These are phyloP conservation scores for Chanos chanos DNA, from an alignment of 2,797 vertebrate genomes.

Conservation along the genomic window DNA sequence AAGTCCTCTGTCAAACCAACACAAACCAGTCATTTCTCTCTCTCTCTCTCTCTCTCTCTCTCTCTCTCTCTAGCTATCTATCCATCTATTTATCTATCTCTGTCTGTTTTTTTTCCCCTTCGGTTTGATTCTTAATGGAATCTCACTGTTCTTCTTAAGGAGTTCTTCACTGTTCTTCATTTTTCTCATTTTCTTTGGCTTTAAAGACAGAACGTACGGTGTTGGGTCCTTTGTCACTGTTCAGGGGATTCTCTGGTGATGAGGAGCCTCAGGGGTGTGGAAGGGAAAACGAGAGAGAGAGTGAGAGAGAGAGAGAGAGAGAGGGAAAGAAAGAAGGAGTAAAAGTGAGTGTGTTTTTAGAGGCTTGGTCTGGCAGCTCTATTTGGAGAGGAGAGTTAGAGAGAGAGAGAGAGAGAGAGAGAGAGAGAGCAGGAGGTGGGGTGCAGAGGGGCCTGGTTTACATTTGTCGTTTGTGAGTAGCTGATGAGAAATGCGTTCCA, in stretches of 20 bases:
- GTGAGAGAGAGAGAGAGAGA: background rate
- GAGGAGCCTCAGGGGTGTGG: background rate
- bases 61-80: no score
- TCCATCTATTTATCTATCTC: no score
- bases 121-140: no score
- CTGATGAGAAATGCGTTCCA: constrained; percentile 93
- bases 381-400: background rate
- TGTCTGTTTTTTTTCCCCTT: no score
- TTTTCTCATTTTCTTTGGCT: no score
- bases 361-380: no score
- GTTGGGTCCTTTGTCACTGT: background rate
- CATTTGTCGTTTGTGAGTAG: constrained; percentile 90
- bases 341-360: background rate
- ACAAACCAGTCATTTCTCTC: no score
- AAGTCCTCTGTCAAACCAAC: no score
- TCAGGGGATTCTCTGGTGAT: background rate
- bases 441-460: constrained; percentile 67
- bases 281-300: background rate
- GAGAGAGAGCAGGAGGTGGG: background rate
- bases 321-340: background rate
- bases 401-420: background rate
- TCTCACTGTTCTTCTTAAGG: no score
- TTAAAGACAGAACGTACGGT: background rate
- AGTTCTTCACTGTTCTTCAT: no score
- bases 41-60: no score